Evolutionary conservation across 2,113 vertebrate species (phyloP).

Genomic region (Chaetodon auriga): DNA sequence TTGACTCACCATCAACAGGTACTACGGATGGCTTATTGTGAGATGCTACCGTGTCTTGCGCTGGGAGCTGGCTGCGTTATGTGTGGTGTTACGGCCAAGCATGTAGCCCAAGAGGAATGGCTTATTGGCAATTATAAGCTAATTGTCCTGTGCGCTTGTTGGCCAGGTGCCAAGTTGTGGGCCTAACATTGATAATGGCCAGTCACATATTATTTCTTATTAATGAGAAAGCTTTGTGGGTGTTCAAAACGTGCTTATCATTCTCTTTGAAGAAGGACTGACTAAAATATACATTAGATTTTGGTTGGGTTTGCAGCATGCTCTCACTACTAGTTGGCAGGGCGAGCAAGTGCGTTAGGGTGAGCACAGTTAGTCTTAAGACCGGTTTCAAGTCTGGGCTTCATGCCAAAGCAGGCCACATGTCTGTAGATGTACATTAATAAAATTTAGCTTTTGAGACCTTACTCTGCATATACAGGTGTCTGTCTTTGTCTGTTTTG

Average conservation of each 20-base stretch:
- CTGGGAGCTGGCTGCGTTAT: not conserved
- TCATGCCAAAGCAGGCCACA: not conserved
- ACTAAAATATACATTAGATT: not conserved
- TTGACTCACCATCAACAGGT: not conserved
- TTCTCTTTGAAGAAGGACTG: not conserved
- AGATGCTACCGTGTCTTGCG: not conserved
- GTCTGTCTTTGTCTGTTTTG: not conserved
- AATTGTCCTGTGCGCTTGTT: constrained; percentile 2
- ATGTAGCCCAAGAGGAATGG: not conserved
- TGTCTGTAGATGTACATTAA: not conserved
- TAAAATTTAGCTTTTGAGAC: too few species aligned
- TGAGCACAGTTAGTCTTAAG: too few species aligned
- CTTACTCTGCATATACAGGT: not conserved
- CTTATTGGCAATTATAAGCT: constrained; percentile 2
- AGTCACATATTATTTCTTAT: not conserved
- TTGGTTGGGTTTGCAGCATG: not conserved
- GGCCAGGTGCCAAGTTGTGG: not conserved
- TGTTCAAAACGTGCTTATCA: not conserved
- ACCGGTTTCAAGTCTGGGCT: not conserved
- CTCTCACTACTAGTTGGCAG: not conserved
- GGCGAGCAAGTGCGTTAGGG: not conserved
- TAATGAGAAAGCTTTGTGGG: not conserved
- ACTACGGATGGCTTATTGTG: not conserved
- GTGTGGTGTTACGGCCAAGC: not conserved
- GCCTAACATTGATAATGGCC: not conserved